phyloP scores from a whole-genome alignment of 2,888 invertebrate species.

The Amaurobius ferox region DNA sequence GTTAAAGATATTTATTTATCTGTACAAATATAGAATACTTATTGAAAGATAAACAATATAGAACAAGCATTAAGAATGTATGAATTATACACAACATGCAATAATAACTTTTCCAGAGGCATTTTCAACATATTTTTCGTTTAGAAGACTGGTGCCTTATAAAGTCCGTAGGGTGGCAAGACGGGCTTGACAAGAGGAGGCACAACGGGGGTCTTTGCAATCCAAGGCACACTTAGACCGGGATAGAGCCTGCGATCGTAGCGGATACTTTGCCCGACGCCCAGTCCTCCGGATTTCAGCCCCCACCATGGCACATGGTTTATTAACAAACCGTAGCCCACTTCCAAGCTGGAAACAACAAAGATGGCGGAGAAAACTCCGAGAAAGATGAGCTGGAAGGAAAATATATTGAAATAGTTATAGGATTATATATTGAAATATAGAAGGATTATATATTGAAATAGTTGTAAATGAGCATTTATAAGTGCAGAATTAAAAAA shows the following conservation, averaged over 20 bases:
- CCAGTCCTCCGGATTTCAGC: conserved; percentile 32
- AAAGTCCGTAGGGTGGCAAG: conserved; percentile 15
- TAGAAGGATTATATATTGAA: no score
- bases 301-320: conserved; percentile 42
- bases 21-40: no score
- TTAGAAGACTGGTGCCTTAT: conserved; percentile 1
- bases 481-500: no score
- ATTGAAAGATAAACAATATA: no score
- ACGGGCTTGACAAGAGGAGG: conserved; percentile 20
- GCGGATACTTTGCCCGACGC: conserved; percentile 39
- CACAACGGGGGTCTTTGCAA: not conserved
- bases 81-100: no score
- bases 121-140: no score
- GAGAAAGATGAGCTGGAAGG: conserved; percentile 4
- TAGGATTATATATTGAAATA: no score
- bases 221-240: not conserved
- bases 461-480: no score
- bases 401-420: not conserved
- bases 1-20: no score
- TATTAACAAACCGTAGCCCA: conserved; percentile 24
- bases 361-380: not conserved
- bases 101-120: no score
- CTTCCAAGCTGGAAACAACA: not conserved
- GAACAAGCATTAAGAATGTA: no score
- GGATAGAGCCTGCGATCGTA: conserved; percentile 40